These are phyloP conservation scores for Eucriotettix oculatus DNA, from an alignment of 2,888 invertebrate species.

Conservation along the genomic window DNA sequence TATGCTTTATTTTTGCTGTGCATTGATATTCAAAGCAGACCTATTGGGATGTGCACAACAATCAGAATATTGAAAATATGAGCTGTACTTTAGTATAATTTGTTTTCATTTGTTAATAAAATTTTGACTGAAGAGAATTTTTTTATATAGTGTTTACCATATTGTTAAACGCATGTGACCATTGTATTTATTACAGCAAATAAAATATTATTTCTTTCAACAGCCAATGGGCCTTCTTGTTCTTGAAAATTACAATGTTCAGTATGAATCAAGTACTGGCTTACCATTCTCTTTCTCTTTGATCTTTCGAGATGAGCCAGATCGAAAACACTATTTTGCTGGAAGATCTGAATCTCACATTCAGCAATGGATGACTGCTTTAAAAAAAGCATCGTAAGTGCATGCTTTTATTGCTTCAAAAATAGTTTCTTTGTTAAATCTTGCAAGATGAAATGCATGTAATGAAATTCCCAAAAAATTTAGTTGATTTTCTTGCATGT, in stretches of 20 bases:
- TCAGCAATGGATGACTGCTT: conserved; percentile 49
- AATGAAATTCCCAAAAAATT: neutral
- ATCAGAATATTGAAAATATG: too few species aligned
- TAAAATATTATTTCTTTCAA: conserved; percentile 9
- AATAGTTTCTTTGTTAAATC: too few species aligned
- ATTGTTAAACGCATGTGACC: too few species aligned
- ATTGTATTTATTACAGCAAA: neutral
- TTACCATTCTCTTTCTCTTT: conserved; percentile 61
- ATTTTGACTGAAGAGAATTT: too few species aligned
- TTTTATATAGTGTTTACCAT: too few species aligned
- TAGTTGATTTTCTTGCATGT: neutral
- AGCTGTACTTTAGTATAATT: too few species aligned
- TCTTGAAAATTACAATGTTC: conserved; percentile 54
- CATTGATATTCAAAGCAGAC: too few species aligned
- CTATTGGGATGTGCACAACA: too few species aligned
- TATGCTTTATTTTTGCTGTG: too few species aligned
- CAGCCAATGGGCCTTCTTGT: conserved; percentile 56
- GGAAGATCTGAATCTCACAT: conserved; percentile 53
- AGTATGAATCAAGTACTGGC: conserved; percentile 43
- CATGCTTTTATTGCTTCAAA: neutral
- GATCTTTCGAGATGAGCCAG: conserved; percentile 46
- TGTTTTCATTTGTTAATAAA: too few species aligned
- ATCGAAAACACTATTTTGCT: conserved; percentile 51
- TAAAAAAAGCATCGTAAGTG: conserved; percentile 40
- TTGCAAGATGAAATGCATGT: neutral